Evolutionary conservation across 1,140 invertebrate species (phyloP), one percentile per base, ranked within the genome.

Genomic region (Monomorium pharaonis): DNA sequence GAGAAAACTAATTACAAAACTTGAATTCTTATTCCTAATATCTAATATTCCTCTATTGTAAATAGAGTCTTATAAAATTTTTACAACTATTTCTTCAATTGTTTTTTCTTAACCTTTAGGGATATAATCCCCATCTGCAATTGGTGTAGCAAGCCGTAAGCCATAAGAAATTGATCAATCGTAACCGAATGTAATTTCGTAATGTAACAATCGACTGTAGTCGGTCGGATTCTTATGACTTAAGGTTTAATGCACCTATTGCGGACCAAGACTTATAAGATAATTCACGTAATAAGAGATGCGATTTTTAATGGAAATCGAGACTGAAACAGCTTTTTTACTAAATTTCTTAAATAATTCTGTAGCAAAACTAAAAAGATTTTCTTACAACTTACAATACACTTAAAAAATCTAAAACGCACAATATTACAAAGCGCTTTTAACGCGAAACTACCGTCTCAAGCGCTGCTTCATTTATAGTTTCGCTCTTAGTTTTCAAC

Each of bases 401-500:
- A 4, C 63, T 37, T 65, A 37, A 24, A 42, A 62, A 37, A 42
- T 60, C 33, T 42, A 54, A n/a, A 54, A 37, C 27, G 16, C 14
- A n/a, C 18, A 30, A 33, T 33, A 51, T 72, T 56, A 37, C n/a
- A 37, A 56, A 37, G 49, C 9, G 49, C 30, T 37, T 75, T 54
- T 56, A 33, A 21, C 10, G n/a, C 37, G 27, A 74, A 74, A 6
- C 30, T 74, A 10, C n/a, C 21, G 14, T 74, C 30, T 74, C 70
- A 37, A 56, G 54, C 27, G 47, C 24, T n/a, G 3, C 9, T 24
- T 74, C n/a, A 74, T 74, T 51, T 56, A 21, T 58, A 76, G 30
- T 76, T 60, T 60, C 72, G 4, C 0, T 16, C 6, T 24, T 76
- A 60, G 72, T 76, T 76, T n/a, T 56, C 72, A 60, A 60, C 33